Evolutionary conservation across 2,888 invertebrate genomes (phyloP).

Genomic region (Phyto melanocephala): DNA sequence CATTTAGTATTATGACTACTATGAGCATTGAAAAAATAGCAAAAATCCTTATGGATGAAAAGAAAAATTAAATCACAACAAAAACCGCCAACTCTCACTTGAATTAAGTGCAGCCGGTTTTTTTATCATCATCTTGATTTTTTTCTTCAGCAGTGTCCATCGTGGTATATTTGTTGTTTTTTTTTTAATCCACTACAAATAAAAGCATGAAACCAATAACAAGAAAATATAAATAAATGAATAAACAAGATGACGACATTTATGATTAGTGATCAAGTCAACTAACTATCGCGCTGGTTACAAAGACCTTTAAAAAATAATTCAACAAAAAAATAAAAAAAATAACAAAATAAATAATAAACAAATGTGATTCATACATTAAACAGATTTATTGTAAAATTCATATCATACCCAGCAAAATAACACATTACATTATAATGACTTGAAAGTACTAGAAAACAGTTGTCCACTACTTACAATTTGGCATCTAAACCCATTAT

Average conservation of each 20-base stretch:
- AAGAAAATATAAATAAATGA: conserved; percentile 12
- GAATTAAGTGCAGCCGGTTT: conserved; percentile 50
- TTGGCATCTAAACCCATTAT: too few relatives aligned
- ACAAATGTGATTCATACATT: conserved; percentile 46
- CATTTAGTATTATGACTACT: conserved; percentile 30
- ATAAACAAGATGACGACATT: conserved; percentile 62
- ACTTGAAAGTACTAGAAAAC: too few relatives aligned
- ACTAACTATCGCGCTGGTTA: conserved; percentile 6
- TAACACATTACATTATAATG: too few relatives aligned
- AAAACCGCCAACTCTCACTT: conserved; percentile 55
- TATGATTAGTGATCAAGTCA: conserved; percentile 43
- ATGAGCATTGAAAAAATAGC: neutral
- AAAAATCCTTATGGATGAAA: conserved; percentile 30
- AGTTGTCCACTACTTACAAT: too few relatives aligned
- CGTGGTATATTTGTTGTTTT: neutral
- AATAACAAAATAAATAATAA: neutral
- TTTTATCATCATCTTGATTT: neutral
- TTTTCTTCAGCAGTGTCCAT: conserved; percentile 8
- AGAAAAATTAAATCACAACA: neutral
- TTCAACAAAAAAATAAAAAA: conserved; percentile 11
- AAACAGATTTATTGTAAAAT: conserved; percentile 38
- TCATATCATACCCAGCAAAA: neutral
- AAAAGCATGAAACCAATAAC: conserved; percentile 8
- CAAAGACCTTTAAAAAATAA: conserved; percentile 51
- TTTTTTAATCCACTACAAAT: conserved; percentile 1